Conservation (phyloP, 2,113 vertebrate species). For the Megaceryle maxima region DNA sequence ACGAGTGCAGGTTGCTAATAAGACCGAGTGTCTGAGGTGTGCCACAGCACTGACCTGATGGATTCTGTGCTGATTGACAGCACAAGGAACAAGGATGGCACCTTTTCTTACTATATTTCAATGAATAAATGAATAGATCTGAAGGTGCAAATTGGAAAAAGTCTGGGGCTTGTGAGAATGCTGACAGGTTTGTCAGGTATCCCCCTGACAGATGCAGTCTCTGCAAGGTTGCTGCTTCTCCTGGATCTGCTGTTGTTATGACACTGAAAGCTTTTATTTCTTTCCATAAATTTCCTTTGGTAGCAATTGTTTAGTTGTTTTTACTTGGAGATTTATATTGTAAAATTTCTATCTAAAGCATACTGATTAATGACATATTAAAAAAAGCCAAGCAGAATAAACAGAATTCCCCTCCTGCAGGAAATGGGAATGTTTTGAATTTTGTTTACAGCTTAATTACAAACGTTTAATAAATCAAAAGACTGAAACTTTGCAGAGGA, state of each 20-base stretch:
- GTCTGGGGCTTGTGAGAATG: background rate
- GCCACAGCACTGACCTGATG: background rate
- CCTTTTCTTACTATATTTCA: background rate
- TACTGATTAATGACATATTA: background rate
- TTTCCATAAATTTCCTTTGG: background rate
- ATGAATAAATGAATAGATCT: background rate
- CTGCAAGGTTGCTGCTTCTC: background rate
- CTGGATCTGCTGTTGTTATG: background rate
- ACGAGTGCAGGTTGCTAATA: background rate
- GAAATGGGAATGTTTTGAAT: background rate
- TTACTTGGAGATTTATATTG: background rate
- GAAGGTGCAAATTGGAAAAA: slow-evolving; percentile 12
- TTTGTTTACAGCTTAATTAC: background rate
- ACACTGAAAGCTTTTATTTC: background rate
- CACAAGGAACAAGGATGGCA: background rate
- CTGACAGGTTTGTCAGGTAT: background rate
- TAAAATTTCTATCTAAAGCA: background rate
- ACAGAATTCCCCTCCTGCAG: background rate
- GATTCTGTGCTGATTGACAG: background rate
- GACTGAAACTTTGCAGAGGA: background rate
- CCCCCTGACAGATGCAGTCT: background rate
- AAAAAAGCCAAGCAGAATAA: background rate
- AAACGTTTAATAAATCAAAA: background rate
- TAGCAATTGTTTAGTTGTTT: background rate
- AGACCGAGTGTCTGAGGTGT: fast-evolving